Evolutionary conservation across 2,797 vertebrate genomes (phyloP), one percentile per base, ranked within the genome.

Genomic region (Phrynocephalus forsythii): DNA sequence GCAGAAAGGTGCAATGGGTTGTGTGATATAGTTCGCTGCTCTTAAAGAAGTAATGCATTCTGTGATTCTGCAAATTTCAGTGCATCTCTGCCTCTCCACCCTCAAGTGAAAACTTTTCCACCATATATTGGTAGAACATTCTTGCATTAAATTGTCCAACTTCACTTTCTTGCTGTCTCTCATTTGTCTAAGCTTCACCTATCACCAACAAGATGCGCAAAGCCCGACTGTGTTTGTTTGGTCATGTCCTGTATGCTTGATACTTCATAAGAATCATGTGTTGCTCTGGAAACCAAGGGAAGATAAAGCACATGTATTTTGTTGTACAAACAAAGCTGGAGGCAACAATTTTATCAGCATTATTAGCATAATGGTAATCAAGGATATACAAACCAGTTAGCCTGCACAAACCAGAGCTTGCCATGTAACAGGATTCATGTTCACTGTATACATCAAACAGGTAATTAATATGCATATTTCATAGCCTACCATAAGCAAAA

Each of bases 301-400:
- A 86, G 93, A 88, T 90, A 93, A 83, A 79, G 67, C 82, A 73
- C 76, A 86, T 10, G 33, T 75, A 69, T 71, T 72, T 82, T 91
- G 86, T 75, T 90, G 90, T 91, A 89, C 15, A n/a, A 91, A 91
- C 92, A 86, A 72, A 83, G 72, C 88, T 84, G 67, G 69, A 80
- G 80, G 88, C 85, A 86, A 50, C 71, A 93, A 91, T 3, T 89
- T 93, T 92, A 92, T 94, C 91, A 91, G 84, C 56, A 72, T 88
- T 89, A 93, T 95, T 94, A 93, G 85, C 92, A 91, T 95, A 90
- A 87, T 26, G 86, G 86, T 90, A 93, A 89, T 86, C 79, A 66
- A n/a, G 11, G 85, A 93, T 20, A 92, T 88, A 81, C 81, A 91
- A 92, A 94, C 30, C 30, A 92, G 52, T 33, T 84, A 69, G 87